Conservation (phyloP, 2,888 invertebrate genomes). For the Tetranychus piercei region DNA sequence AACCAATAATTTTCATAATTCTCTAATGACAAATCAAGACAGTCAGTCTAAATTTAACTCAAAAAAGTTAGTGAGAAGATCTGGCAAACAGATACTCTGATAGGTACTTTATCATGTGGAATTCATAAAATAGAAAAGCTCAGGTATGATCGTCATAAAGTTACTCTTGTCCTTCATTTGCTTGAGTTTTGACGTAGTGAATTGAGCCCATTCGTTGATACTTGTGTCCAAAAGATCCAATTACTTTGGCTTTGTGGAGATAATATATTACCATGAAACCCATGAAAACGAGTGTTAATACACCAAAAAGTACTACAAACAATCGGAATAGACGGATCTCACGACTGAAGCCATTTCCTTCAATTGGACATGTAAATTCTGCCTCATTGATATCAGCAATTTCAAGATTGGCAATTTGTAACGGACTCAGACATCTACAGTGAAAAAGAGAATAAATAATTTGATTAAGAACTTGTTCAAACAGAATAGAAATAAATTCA, state of each 20-base stretch:
- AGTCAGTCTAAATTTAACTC: too few relatives aligned
- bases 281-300: conserved; percentile 17
- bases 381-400: neutral
- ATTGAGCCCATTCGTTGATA: conserved; percentile 10
- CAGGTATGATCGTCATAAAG: neutral
- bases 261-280: conserved; percentile 11
- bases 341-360: neutral
- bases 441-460: neutral
- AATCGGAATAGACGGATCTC: conserved; percentile 10
- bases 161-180: neutral
- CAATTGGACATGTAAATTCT: conserved; percentile 10
- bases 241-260: neutral
- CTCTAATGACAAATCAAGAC: too few relatives aligned
- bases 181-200: neutral
- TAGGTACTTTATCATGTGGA: neutral
- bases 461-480: neutral
- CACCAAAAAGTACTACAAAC: conserved; percentile 16
- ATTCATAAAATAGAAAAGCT: neutral
- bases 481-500: neutral
- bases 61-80: too few relatives aligned
- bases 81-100: neutral
- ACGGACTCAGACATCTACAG: conserved; percentile 16
- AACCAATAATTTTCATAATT: too few relatives aligned
- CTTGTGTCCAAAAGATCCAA: neutral
- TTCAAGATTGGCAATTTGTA: conserved; percentile 12